phyloP scores from a whole-genome alignment of 1,140 invertebrate genomes.

The Lamellibrachia luymesi region DNA sequence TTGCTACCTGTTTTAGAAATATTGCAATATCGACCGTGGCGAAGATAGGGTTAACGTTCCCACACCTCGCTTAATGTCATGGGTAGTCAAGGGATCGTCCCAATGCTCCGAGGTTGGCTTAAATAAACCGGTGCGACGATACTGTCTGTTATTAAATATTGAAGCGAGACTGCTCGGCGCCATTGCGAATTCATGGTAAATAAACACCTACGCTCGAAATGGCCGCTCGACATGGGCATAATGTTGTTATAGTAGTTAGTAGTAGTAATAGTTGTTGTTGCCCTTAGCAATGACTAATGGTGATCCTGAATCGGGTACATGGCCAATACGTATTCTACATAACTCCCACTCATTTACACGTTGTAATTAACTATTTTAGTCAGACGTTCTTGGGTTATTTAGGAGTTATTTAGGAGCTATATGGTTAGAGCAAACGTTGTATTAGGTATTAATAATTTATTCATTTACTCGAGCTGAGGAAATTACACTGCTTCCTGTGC shows the following conservation, averaged over 20 bases:
- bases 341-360: not conserved
- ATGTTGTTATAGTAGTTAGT: not conserved
- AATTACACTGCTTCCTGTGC: too few relatives aligned
- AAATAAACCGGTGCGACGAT: not conserved
- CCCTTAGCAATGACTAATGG: not conserved
- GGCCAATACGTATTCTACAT: not conserved
- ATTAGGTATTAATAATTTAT: not conserved
- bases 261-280: not conserved
- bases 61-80: constrained; percentile 4
- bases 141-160: not conserved
- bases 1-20: not conserved
- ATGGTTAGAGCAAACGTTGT: not conserved
- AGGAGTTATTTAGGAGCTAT: not conserved
- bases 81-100: not conserved
- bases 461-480: not conserved
- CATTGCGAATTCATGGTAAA: constrained; percentile 5
- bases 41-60: not conserved
- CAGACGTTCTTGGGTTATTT: not conserved
- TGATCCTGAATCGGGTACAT: not conserved
- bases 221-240: not conserved
- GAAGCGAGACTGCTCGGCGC: not conserved
- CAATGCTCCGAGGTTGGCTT: not conserved
- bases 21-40: not conserved
- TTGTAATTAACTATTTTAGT: not conserved
- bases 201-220: not conserved